Conservation (phyloP, 2,888 invertebrate species). For the Campoplex capitator region DNA sequence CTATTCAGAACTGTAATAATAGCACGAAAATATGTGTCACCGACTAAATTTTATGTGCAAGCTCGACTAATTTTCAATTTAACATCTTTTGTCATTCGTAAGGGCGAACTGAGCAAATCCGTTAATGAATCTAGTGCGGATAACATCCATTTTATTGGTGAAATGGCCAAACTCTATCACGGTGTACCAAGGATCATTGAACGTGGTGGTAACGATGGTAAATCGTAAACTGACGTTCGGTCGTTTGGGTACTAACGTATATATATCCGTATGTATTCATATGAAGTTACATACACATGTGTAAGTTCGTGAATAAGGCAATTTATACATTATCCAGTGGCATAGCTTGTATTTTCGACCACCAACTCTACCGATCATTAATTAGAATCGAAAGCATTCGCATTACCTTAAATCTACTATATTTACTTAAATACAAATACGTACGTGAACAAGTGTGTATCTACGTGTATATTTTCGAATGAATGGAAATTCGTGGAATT, state of each 20-base stretch:
- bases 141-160: neutral
- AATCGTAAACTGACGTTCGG: conserved; percentile 26
- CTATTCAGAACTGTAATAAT: neutral
- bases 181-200: conserved; percentile 5
- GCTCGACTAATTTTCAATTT: neutral
- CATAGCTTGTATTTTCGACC: conserved; percentile 10
- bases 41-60: neutral
- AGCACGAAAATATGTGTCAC: neutral
- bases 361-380: neutral
- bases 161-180: neutral
- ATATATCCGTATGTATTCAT: neutral
- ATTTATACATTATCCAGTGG: neutral
- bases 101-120: neutral
- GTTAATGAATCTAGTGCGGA: conserved; percentile 3
- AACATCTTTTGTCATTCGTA: neutral
- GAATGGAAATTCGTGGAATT: neutral
- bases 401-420: conserved; percentile 16
- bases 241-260: neutral
- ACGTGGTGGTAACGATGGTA: conserved; percentile 26
- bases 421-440: neutral
- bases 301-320: neutral
- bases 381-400: conserved; percentile 36
- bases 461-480: neutral
- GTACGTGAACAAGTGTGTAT: neutral
- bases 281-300: conserved; percentile 2